Evolutionary conservation across 2,888 invertebrate species (phyloP).

Genomic region (Neria commutata): DNA sequence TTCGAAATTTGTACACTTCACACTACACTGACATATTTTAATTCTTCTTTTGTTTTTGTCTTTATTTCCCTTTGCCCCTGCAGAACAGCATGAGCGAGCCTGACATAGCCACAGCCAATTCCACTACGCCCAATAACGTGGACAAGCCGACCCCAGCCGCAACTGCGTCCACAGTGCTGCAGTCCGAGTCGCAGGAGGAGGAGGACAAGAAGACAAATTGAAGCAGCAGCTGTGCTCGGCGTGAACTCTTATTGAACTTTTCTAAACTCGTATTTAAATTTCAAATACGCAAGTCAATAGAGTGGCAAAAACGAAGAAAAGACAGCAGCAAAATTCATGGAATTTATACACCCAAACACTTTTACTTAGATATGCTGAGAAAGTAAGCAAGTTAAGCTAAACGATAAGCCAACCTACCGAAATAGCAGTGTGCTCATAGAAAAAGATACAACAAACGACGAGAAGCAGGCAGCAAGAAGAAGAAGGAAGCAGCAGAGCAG

Average conservation of each 20-base stretch:
- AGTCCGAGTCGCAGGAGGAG: conserved; percentile 36
- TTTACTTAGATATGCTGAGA: no score
- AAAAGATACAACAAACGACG: no score
- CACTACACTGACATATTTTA: not conserved
- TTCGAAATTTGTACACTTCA: not conserved
- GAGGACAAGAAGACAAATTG: conserved; percentile 26
- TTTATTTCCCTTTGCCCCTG: conserved; percentile 8
- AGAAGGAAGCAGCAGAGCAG: no score
- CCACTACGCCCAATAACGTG: not conserved
- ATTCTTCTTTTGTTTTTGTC: not conserved
- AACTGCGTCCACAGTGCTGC: conserved; percentile 15
- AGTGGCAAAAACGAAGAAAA: not conserved
- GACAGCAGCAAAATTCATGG: not conserved
- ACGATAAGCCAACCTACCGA: no score
- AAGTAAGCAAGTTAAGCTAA: no score
- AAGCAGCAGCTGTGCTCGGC: not conserved
- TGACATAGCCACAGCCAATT: conserved; percentile 29
- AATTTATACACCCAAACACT: not conserved
- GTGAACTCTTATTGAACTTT: not conserved
- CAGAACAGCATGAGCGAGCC: conserved; percentile 53
- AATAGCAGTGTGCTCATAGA: no score
- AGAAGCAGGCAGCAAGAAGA: no score
- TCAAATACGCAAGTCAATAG: not conserved
- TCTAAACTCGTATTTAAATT: not conserved
- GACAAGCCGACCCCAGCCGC: not conserved